Base-by-base conservation (phyloP, 2,797 vertebrate species). In the Cyclopterus lumpus region DNA sequence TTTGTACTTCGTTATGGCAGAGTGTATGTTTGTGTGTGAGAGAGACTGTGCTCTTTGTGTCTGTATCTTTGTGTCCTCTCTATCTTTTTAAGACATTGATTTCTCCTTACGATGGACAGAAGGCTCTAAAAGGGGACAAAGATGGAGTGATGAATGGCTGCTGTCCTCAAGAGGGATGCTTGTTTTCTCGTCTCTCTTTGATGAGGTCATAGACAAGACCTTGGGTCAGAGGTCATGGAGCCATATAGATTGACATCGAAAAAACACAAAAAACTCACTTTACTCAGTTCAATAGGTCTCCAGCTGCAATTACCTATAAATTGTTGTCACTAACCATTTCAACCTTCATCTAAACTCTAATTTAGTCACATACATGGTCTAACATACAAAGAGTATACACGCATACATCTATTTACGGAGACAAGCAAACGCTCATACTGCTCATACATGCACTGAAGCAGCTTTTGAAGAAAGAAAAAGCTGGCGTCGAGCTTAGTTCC, bases 141-240 rank as follows among this genome's bases (percentile, higher is more conserved):
- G 91, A 92, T 86, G 87, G 80, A 73, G 82, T 84, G 83, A 91
- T 94, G 92, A 94, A 94, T 94, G 88, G 86, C 83, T 79, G 79
- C 91, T 83, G 79, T 93, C 87, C 89, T 90, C 90, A 89, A 90
- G 90, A 91, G 83, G 82, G 86, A 89, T 82, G 84, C 91, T 89
- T 92, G 89, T 92, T 92, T 89, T 92, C 84, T 85, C 67, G 36
- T 86, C 88, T 81, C 60, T 70, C 88, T 93, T 93, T 93, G 91
- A 95, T 93, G 90, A 93, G 86, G 89, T 92, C 89, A 89, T 79
- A 85, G 89, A 89, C 83, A 85, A 93, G 88, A 88, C 92, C 69
- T 64, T 36, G 75, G 86, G 85, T 89, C 82, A 80, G 42, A 86
- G 89, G 90, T 91, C 90, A 81, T 55, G 77, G 70, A 78, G 85